Evolutionary conservation across 2,888 invertebrate species (phyloP).

Genomic region (Eristalis tenax): DNA sequence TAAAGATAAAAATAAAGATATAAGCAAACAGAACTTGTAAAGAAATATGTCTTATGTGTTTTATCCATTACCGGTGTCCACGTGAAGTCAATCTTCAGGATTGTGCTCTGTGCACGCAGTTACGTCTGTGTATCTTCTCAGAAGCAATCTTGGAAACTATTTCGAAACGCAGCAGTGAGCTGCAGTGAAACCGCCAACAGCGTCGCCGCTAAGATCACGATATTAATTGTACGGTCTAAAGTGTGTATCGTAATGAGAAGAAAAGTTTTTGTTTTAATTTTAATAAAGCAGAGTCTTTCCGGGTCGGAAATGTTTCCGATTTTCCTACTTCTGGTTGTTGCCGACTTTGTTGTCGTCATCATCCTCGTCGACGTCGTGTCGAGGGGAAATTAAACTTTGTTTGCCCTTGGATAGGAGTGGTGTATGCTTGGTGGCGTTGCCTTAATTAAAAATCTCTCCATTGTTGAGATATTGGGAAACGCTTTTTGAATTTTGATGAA

Average conservation of each 20-base stretch:
- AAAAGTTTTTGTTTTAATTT: conserved; percentile 65
- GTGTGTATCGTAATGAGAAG: conserved; percentile 48
- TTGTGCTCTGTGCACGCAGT: conserved; percentile 17
- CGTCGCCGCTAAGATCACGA: conserved; percentile 31
- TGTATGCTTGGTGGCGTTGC: conserved; percentile 29
- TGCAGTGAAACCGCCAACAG: not conserved
- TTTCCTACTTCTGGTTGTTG: conserved; percentile 26
- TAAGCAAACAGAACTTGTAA: conserved; percentile 5
- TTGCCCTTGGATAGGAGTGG: conserved; percentile 12
- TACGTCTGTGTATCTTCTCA: conserved; percentile 28
- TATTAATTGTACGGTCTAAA: conserved; percentile 33
- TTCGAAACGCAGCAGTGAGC: conserved; percentile 21
- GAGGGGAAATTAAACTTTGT: conserved; percentile 23
- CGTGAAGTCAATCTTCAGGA: conserved; percentile 11
- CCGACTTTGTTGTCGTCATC: conserved; percentile 12
- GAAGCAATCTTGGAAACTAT: conserved; percentile 54
- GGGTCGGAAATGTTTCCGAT: conserved; percentile 54
- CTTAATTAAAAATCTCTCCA: conserved; percentile 55
- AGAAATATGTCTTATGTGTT: conserved; percentile 8
- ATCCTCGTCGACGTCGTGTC: not conserved
- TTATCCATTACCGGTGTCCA: conserved; percentile 14
- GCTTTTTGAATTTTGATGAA: conserved; percentile 46
- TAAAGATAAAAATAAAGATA: conserved; percentile 5
- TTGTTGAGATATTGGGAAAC: conserved; percentile 43
- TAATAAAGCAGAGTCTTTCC: conserved; percentile 60